phyloP scores from a whole-genome alignment of 2,797 vertebrate species.

The Loriculus beryllinus region DNA sequence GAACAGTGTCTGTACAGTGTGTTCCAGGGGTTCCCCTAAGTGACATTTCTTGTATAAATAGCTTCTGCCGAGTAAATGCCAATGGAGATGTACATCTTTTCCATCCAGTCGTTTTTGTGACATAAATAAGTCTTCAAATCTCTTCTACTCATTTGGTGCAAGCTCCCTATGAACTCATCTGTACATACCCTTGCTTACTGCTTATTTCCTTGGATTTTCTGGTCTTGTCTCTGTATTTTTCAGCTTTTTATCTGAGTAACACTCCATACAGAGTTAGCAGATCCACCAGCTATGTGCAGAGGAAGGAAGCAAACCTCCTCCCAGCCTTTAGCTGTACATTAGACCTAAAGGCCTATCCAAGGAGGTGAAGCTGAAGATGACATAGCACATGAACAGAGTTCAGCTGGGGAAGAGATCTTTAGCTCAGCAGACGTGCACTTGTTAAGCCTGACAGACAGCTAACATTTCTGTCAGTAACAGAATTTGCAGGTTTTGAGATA shows the following conservation, averaged over 20 bases:
- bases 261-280: background rate
- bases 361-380: background rate
- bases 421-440: background rate
- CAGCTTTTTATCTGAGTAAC: background rate
- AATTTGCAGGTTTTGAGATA: background rate
- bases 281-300: background rate
- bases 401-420: background rate
- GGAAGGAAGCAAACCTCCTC: background rate
- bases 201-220: background rate
- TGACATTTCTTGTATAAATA: background rate
- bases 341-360: background rate
- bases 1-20: background rate
- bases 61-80: background rate
- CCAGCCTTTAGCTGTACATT: accelerated
- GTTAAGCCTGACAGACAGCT: background rate
- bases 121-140: background rate
- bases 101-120: background rate
- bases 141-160: background rate
- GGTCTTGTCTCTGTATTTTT: background rate
- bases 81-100: background rate
- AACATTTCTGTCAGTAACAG: background rate
- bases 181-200: background rate
- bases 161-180: background rate
- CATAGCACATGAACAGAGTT: background rate
- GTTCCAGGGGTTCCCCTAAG: background rate